Conservation (phyloP, 2,113 vertebrate species). For the Urocolius indicus region DNA sequence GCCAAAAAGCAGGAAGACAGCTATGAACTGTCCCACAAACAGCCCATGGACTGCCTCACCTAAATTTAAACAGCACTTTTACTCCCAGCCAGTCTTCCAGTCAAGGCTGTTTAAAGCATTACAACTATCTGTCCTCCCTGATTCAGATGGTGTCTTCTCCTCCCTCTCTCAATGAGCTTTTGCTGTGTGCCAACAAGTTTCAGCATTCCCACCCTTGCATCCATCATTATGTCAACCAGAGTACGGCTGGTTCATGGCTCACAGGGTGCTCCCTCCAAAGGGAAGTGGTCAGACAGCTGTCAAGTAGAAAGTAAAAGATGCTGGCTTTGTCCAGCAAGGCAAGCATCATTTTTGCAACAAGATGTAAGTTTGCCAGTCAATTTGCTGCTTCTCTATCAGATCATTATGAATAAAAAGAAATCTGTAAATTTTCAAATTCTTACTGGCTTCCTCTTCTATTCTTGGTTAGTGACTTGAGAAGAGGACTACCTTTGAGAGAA, state of each 20-base stretch:
- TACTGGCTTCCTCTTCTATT: background rate
- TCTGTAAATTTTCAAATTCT: background rate
- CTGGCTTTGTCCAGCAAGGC: background rate
- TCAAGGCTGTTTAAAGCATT: background rate
- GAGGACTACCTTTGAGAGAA: background rate
- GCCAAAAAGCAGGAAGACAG: background rate
- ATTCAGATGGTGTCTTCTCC: background rate
- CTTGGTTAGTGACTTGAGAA: background rate
- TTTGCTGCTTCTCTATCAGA: background rate
- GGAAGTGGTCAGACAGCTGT: background rate
- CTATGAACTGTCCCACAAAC: background rate
- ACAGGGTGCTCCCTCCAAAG: background rate
- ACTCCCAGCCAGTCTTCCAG: background rate
- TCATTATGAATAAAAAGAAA: background rate
- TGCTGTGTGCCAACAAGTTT: background rate
- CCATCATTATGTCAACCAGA: background rate
- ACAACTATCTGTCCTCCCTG: background rate
- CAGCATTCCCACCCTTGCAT: background rate
- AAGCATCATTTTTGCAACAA: background rate
- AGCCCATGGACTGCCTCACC: background rate
- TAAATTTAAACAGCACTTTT: background rate
- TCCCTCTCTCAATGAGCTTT: background rate
- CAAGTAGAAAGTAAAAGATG: background rate
- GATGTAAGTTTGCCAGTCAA: background rate
- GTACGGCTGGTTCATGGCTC: background rate